phyloP scores from a whole-genome alignment of 2,113 vertebrate genomes.

The Tricholaema leucomelas region DNA sequence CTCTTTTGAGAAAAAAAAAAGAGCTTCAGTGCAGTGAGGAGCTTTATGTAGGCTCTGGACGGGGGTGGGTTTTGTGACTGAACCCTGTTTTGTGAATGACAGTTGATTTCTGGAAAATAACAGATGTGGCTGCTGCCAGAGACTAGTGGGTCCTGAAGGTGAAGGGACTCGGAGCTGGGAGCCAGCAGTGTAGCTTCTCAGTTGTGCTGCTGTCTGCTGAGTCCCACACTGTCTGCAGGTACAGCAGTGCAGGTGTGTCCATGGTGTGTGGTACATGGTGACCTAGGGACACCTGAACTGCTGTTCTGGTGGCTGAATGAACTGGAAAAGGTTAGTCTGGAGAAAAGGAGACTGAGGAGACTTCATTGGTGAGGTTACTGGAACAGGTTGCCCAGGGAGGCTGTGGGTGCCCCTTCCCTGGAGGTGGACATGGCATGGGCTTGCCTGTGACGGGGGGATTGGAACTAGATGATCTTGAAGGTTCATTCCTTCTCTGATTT shows the following conservation, averaged over 20 bases:
- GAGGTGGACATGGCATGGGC: too few relatives aligned
- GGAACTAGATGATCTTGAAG: too few relatives aligned
- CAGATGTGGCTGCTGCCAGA: neutral
- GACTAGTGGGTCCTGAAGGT: neutral
- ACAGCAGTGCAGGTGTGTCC: neutral
- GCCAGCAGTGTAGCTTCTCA: neutral
- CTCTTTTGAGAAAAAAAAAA: neutral
- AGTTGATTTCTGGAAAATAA: neutral
- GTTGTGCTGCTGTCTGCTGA: neutral
- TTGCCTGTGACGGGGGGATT: too few relatives aligned
- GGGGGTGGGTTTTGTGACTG: neutral
- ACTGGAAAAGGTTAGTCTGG: neutral
- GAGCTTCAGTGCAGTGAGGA: neutral
- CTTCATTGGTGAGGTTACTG: too few relatives aligned
- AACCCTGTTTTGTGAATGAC: neutral
- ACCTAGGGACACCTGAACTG: neutral
- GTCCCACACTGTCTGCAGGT: accelerated
- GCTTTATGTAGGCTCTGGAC: neutral
- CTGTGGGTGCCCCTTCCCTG: too few relatives aligned
- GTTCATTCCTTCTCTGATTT: too few relatives aligned
- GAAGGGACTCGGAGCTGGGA: neutral
- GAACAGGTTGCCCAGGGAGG: too few relatives aligned
- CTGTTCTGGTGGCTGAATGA: neutral
- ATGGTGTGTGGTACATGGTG: accelerated
- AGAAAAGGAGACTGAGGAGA: too few relatives aligned